Evolutionary conservation across 2,113 vertebrate species (phyloP).

Genomic region (Hypocryptadius cinnamomeus): DNA sequence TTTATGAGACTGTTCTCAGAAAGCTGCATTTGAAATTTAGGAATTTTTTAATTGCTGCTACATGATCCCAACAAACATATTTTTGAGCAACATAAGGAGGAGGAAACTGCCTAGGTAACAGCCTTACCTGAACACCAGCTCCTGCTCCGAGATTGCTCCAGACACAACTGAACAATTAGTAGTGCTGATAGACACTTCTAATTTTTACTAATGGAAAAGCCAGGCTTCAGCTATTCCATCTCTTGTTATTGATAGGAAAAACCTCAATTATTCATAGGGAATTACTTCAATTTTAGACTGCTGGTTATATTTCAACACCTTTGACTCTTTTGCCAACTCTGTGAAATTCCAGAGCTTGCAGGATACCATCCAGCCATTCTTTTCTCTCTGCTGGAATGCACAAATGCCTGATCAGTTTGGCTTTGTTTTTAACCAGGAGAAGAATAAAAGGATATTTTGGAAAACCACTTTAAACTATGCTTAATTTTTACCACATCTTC

Average conservation of each 20-base stretch:
- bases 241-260: not conserved
- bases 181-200: not conserved
- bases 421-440: not conserved
- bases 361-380: not conserved
- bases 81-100: not conserved
- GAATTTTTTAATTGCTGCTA: not conserved
- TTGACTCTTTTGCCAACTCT: not conserved
- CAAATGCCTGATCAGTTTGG: not conserved
- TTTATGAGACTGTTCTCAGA: not conserved
- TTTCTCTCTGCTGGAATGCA: not conserved
- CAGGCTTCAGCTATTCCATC: not conserved
- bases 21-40: not conserved
- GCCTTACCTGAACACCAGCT: not conserved
- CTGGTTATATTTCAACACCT: accelerated
- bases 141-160: not conserved
- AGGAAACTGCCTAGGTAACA: not conserved
- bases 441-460: not conserved
- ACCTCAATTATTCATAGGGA: not conserved
- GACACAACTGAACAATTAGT: not conserved
- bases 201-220: not conserved
- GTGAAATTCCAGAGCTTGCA: not conserved
- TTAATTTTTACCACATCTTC: not conserved
- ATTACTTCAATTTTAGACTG: not conserved
- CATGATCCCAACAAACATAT: not conserved
- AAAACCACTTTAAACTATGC: not conserved